Evolutionary conservation across 2,113 vertebrate genomes (phyloP).

Genomic region (Scalopus aquaticus): DNA sequence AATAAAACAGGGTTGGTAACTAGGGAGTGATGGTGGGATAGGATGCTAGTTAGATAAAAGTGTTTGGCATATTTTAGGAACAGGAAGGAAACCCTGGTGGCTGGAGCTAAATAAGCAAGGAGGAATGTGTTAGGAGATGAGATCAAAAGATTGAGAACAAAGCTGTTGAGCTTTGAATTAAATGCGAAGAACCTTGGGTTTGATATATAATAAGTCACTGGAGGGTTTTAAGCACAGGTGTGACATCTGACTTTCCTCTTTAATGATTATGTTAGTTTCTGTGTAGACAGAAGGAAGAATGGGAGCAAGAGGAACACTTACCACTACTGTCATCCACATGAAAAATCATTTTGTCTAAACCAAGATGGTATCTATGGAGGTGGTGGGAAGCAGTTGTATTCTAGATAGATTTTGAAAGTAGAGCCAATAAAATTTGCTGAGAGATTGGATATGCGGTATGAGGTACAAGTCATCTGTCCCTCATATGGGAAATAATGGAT

Average conservation of each 20-base stretch:
- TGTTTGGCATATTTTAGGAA: background rate
- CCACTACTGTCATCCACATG: background rate
- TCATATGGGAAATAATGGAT: too few relatives aligned
- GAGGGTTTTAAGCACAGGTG: background rate
- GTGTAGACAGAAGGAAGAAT: background rate
- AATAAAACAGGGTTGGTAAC: background rate
- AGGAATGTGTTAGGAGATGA: background rate
- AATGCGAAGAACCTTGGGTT: background rate
- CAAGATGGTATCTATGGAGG: background rate
- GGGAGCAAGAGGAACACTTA: background rate
- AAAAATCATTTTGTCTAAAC: background rate
- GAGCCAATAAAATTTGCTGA: background rate
- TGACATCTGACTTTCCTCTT: background rate
- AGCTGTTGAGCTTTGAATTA: background rate
- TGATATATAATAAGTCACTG: background rate
- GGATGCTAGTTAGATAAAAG: conserved; percentile 4
- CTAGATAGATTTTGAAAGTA: conserved; percentile 30
- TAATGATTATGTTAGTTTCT: conserved; percentile 17
- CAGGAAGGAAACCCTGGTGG: background rate
- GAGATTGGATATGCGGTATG: background rate
- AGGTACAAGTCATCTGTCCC: background rate
- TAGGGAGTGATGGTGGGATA: background rate
- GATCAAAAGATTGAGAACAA: background rate
- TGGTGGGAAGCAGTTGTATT: background rate
- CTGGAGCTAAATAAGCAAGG: background rate